A percentile compares a stretch with the other conserved stretches of the same genome.
Evolutionary conservation across 2,888 invertebrate species (phyloP).

Genomic region (Lissonota sp.): DNA sequence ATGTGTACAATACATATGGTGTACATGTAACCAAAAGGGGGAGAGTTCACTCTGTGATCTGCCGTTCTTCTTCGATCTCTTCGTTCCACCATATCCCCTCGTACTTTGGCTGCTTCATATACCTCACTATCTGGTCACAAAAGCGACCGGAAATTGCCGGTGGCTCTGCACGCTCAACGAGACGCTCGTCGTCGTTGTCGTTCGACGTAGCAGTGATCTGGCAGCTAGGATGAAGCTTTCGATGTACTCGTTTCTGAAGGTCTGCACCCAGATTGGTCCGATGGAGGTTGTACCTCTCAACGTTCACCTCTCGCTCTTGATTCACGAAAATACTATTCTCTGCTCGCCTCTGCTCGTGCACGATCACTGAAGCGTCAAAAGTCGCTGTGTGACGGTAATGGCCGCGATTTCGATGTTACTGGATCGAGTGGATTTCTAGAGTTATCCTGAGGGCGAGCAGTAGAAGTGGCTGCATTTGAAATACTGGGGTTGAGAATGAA

Average conservation of each 20-base stretch:
- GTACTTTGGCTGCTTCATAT: slow-evolving; percentile 67
- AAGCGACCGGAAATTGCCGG: slow-evolving; percentile 79
- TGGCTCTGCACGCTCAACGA: slow-evolving; percentile 71
- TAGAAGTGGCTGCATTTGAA: no score
- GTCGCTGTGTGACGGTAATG: slow-evolving; percentile 42
- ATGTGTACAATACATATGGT: background rate
- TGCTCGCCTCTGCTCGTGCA: slow-evolving; percentile 59
- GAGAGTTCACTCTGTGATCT: slow-evolving; percentile 44
- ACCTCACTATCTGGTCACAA: slow-evolving; percentile 74
- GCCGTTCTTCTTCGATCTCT: slow-evolving; percentile 19
- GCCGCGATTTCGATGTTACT: slow-evolving; percentile 46
- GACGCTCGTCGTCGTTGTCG: slow-evolving; percentile 40
- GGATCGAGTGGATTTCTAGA: slow-evolving; percentile 37
- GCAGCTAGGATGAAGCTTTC: background rate
- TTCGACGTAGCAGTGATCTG: slow-evolving; percentile 12
- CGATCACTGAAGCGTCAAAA: slow-evolving; percentile 47
- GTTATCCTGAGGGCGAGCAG: background rate
- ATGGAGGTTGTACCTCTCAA: slow-evolving; percentile 19
- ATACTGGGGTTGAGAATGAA: slow-evolving; percentile 31
- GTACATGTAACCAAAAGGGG: slow-evolving; percentile 1
- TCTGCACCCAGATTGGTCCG: slow-evolving; percentile 26
- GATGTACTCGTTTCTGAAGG: slow-evolving; percentile 27
- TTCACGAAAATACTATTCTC: slow-evolving; percentile 19
- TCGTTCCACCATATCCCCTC: slow-evolving; percentile 41
- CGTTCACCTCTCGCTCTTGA: slow-evolving; percentile 2